Evolutionary conservation across 2,888 invertebrate species (phyloP), one percentile per base, ranked within the genome.

Genomic region (Ochropacha duplaris): DNA sequence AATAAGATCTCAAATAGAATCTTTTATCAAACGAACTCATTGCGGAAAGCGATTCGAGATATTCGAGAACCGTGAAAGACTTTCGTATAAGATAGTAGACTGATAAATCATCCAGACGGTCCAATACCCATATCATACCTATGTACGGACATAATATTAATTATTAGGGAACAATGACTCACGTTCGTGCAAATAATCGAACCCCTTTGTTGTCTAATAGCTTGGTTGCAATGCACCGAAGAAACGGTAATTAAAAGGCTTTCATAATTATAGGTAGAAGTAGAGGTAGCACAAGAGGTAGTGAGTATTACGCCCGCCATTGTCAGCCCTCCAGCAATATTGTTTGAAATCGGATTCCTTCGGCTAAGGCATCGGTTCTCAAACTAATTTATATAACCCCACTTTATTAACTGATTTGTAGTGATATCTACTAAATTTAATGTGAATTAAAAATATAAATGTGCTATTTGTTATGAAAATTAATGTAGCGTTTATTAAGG

Each of bases 171-270:
- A 81, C 77, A 79, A 80, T 77, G 73, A 72, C 60, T 59, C 62
- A 59, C 62, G 60, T 58, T 61, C 56, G 61, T 61, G 69, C 64
- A 74, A 77, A 74, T 74, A 79, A 80, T 81, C 80, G 78, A 84
- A 77, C 71, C 65, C 74, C 79, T 83, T 86, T 87, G 85, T 84
- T 78, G 74, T 79, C 76, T 82, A 83, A 86, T 77, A 73, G 74
- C 72, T 61, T 66, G 67, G 66, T 75, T 75, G 68, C 67, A 73
- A 61, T 77, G 77, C 79, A 79, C 70, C 67, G 64, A 78, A 82
- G 78, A 79, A 79, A 69, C 66, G 76, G 74, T 84, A 85, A 83
- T 85, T 84, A 85, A 83, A 74, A 69, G 62, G 71, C 69, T 73
- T 72, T 72, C 66, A 62, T 60, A 51, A 31, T 24, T 11, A 39